phyloP scores from a whole-genome alignment of 2,888 invertebrate genomes.

The Dysmachus trigonus region DNA sequence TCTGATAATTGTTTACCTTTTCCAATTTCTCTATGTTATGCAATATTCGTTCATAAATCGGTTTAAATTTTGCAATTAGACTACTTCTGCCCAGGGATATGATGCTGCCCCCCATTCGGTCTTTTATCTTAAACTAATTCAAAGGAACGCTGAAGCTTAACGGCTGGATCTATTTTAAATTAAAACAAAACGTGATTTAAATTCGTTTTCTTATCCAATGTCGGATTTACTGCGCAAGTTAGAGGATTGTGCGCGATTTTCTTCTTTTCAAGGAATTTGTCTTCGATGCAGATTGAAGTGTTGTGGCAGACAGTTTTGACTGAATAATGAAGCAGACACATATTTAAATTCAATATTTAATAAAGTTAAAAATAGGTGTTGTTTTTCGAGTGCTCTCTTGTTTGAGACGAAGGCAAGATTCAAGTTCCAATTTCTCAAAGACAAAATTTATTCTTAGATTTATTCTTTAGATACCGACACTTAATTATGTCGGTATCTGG shows the following conservation, averaged over 20 bases:
- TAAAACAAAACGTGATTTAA: not conserved
- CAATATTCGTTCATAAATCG: conserved; percentile 20
- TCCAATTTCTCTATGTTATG: conserved; percentile 10
- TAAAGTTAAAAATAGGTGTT: too few species aligned
- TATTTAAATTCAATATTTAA: not conserved
- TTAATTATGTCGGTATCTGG: too few species aligned
- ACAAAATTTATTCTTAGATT: too few species aligned
- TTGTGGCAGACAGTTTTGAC: not conserved
- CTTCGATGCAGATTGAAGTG: not conserved
- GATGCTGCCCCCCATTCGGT: not conserved
- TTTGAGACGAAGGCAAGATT: too few species aligned
- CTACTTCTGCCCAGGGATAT: not conserved
- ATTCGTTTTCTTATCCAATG: not conserved
- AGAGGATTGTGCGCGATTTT: not conserved
- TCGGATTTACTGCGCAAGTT: not conserved
- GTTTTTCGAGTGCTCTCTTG: too few species aligned
- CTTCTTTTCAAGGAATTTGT: not conserved
- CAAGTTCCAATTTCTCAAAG: too few species aligned
- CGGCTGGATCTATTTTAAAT: not conserved
- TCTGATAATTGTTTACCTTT: conserved; percentile 32
- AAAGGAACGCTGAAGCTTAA: not conserved
- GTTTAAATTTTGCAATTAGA: not conserved
- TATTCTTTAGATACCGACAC: too few species aligned
- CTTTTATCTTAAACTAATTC: not conserved
- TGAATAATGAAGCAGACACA: not conserved